Percentiles rank a stretch among this genome's conserved stretches.
phyloP scores from a whole-genome alignment of 2,797 vertebrate genomes.

The Phalanger gymnotis region DNA sequence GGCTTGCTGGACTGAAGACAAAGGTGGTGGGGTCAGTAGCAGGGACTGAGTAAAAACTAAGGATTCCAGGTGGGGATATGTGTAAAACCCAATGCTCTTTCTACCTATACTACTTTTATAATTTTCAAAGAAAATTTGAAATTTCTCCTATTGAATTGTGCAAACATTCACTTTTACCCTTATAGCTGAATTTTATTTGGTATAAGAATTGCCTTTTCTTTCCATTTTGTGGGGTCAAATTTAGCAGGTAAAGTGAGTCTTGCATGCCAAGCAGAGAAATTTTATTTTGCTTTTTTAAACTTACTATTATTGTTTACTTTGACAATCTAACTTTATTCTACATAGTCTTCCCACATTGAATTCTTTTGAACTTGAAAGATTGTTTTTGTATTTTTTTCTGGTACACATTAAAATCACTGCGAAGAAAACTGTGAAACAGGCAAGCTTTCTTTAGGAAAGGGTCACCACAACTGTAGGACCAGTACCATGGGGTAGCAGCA shows the following conservation, averaged over 20 bases:
- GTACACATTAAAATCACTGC: slow-evolving; percentile 19
- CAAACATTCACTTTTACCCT: slow-evolving; percentile 5
- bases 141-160: not conserved
- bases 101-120: not conserved
- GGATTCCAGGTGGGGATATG: not conserved
- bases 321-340: not conserved
- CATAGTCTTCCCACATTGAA: not conserved
- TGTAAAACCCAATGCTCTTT: not conserved
- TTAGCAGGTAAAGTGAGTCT: slow-evolving; percentile 14
- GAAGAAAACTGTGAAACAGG: slow-evolving; percentile 25
- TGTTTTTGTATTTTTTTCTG: not conserved
- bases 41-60: not conserved
- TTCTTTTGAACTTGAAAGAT: not conserved
- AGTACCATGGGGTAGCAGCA: not conserved
- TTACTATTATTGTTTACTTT: slow-evolving; percentile 21
- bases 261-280: not conserved
- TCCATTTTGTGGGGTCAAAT: slow-evolving; percentile 7
- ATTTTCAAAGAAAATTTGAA: slow-evolving; percentile 26
- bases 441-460: not conserved
- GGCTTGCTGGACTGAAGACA: not conserved
- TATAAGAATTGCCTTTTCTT: slow-evolving; percentile 24
- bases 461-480: not conserved
- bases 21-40: not conserved
- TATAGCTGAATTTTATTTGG: slow-evolving; percentile 25
- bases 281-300: not conserved